Conservation (phyloP, 1,140 invertebrate genomes). For the Stegodyphus mimosarum region DNA sequence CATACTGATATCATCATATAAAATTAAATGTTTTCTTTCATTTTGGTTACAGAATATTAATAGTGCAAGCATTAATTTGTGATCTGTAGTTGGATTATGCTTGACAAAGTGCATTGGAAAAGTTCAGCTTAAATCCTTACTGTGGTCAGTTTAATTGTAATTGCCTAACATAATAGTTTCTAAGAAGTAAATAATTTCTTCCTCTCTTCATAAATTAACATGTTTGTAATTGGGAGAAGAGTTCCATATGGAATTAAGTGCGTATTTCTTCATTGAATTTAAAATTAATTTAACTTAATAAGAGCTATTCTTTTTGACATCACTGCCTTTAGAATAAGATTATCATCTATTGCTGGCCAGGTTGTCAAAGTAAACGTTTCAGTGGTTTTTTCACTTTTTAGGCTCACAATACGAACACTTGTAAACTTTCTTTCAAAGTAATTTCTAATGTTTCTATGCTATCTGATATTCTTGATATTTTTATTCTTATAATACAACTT, state of each 20-base stretch:
- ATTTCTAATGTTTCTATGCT: slow-evolving; percentile 46
- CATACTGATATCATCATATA: no score
- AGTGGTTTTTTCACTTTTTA: slow-evolving; percentile 26
- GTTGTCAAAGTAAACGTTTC: slow-evolving; percentile 39
- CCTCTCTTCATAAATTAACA: not conserved
- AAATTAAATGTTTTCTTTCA: no score
- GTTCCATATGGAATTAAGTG: no score
- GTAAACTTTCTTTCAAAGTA: slow-evolving; percentile 46
- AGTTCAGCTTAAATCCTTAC: no score
- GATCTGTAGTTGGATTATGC: no score
- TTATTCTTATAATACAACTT: slow-evolving; percentile 58
- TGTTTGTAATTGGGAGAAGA: no score
- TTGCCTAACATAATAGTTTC: not conserved
- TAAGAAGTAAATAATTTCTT: not conserved
- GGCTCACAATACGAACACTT: not conserved
- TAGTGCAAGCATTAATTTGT: no score
- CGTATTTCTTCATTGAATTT: not conserved
- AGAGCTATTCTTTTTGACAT: not conserved
- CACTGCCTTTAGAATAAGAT: not conserved
- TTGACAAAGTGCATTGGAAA: no score
- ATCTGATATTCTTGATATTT: slow-evolving; percentile 33
- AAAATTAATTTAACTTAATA: not conserved
- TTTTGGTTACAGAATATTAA: no score
- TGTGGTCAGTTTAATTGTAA: no score
- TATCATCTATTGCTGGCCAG: not conserved